Base-by-base conservation (phyloP, 2,113 vertebrate species). In the Actinemys pallida region DNA sequence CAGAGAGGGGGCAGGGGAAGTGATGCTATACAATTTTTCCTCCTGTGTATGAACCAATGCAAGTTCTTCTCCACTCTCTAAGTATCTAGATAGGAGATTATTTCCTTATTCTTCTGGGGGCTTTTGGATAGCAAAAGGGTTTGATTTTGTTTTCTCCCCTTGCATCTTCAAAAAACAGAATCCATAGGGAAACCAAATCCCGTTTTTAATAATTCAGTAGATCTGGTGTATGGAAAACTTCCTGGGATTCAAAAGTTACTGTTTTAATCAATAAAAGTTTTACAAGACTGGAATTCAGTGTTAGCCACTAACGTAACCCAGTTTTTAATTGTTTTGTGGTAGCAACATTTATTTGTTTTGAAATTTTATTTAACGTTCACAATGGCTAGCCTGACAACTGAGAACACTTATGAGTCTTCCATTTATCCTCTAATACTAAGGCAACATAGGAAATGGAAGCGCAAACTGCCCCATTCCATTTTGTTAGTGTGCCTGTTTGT, bases 31-130 rank as follows among this genome's bases (percentile, higher is more conserved):
- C 83, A n/a, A 56, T 93, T 95, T 94, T 50, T 49, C 12, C 16
- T 1, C 52, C 83, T 96, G 57, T 53, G 83, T 91, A 19, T 95
- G 93, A 97, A 90, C 86, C 88, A 90, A 89, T 56, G 53, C 4
- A 52, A 90, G 84, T 39, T 93, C 81, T 65, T 57, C 27, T 81
- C 87, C 82, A 39, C 69, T 54, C 20, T 56, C 53, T 86, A 93
- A 93, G 72, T 50, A 88, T 10, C 13, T 79, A 62, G n/a, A 90
- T 6, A 88, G 83, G 59, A 79, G 45, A 90, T 65, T 79, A 42
- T 90, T 95, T 86, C 17, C 1, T 59, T 49, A 89, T 89, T 93
- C 49, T 94, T 69, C 22, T 29, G 76, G 24, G 3, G 8, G 93
- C 42, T 88, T 96, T 87, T 50, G 82, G 17, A 91, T 12, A 88